Base-by-base conservation (phyloP, 1,140 invertebrate species). In the Chrysopa pallens region DNA sequence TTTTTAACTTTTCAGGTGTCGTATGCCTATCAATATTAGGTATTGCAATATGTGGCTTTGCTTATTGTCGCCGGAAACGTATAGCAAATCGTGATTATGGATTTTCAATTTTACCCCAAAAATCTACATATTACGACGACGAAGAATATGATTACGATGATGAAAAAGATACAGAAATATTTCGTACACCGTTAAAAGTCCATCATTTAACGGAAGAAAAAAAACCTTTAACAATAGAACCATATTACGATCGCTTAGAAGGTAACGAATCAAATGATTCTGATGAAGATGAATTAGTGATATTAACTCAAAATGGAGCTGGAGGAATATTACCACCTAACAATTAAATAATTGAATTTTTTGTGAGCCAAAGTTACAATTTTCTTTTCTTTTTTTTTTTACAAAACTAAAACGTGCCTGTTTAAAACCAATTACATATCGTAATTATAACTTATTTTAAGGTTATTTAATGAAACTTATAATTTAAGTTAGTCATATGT, bases 91-190 rank as follows among this genome's bases (percentile, higher is more conserved):
- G 51, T 7, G 55, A 56, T 43, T 62, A 59, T 45, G 68, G 51
- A 38, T 69, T 62, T 49, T 63, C 60, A 6, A 42, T 63, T 31
- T 29, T 66, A 17, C 57, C 61, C 12, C 61, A 66, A 46, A 58
- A 59, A 42, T 47, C 52, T 4, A 39, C 56, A 7, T 68, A 66
- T 29, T 65, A 68, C 15, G 68, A 75, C 40, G 70, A 74, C 40
- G 70, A 74, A 46, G 70, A 69, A 48, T 23, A 23, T 5, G 65
- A 68, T 23, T 68, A 75, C 40, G 70, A 74, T 41, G 70, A 74
- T 47, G 70, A 69, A 48, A 70, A 74, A 41, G 74, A 76, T 59
- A 66, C 70, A 8, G 73, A 76, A 52, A 59, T 76, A 43, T 78
- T 77, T 48, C 65, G 65, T 41, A 66, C 69, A 35, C 70, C 73